phyloP scores from a whole-genome alignment of 1,140 invertebrate genomes.

The Bathynomus jamesi region DNA sequence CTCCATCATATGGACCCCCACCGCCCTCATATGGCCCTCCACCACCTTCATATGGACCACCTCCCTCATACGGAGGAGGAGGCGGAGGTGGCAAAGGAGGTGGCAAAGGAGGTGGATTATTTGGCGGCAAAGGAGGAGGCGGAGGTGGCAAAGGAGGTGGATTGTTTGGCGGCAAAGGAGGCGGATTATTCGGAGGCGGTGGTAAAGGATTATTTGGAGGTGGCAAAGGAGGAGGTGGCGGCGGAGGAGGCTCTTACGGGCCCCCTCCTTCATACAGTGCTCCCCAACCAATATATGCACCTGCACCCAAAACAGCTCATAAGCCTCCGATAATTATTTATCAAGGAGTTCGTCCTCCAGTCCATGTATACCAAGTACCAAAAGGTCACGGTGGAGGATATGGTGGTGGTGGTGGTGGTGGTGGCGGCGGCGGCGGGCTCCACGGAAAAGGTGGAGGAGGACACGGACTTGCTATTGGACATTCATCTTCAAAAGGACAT shows the following conservation, averaged over 20 bases:
- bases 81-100: background rate
- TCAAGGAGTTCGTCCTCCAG: slow-evolving; percentile 44
- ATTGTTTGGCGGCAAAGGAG: slow-evolving; percentile 6
- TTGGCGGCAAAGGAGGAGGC: slow-evolving; percentile 4
- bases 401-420: slow-evolving; percentile 4
- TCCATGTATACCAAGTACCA: slow-evolving; percentile 43
- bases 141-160: slow-evolving; percentile 6
- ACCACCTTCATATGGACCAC: slow-evolving; percentile 16
- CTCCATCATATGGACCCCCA: slow-evolving; percentile 11
- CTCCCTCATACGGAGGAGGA: slow-evolving; percentile 1
- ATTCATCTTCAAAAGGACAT: background rate
- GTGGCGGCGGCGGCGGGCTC: background rate
- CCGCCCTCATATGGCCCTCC: slow-evolving; percentile 29
- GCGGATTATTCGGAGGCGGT: slow-evolving; percentile 6
- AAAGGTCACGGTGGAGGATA: slow-evolving; percentile 7
- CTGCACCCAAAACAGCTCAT: slow-evolving; percentile 41
- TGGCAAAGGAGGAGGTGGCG: slow-evolving; percentile 12
- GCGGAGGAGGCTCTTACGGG: slow-evolving; percentile 6
- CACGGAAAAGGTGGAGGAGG: background rate
- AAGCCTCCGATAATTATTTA: slow-evolving; percentile 47
- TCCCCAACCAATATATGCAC: slow-evolving; percentile 38
- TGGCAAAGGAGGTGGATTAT: background rate
- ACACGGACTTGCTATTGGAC: background rate
- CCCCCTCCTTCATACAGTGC: slow-evolving; percentile 16
- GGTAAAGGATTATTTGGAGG: background rate